Conservation (phyloP, 2,888 invertebrate genomes). For the Torymus texanus region DNA sequence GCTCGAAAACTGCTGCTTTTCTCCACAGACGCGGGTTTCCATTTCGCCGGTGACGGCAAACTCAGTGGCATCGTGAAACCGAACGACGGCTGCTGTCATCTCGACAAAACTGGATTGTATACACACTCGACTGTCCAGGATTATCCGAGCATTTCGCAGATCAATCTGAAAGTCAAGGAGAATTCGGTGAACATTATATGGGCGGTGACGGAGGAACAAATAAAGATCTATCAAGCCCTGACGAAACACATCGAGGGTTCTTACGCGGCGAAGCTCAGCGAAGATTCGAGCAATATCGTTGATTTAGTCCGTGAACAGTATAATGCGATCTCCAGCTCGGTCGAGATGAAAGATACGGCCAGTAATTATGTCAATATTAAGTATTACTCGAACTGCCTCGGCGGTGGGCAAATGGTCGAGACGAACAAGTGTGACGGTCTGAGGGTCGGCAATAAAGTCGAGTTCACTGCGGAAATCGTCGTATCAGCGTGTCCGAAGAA, state of each 20-base stretch:
- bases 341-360: conserved; percentile 94
- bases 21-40: conserved; percentile 99
- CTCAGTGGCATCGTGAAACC: conserved; percentile 94
- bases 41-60: conserved; percentile 99
- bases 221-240: conserved; percentile 88
- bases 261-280: conserved; percentile 90
- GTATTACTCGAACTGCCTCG: conserved; percentile 88
- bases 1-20: conserved; percentile 95
- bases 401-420: conserved; percentile 80
- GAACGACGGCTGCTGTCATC: conserved; percentile 94
- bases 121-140: conserved; percentile 91
- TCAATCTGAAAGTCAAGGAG: conserved; percentile 89
- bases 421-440: conserved; percentile 94
- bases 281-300: conserved; percentile 97
- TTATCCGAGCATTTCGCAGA: conserved; percentile 98
- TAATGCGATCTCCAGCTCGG: conserved; percentile 91
- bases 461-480: conserved; percentile 87
- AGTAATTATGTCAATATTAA: conserved; percentile 88
- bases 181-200: conserved; percentile 98
- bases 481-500: conserved; percentile 91
- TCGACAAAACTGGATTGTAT: conserved; percentile 83
- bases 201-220: conserved; percentile 93
- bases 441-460: conserved; percentile 91
- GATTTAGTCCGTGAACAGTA: conserved; percentile 95
- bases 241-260: conserved; percentile 94